phyloP scores from a whole-genome alignment of 2,797 vertebrate genomes.

The Phoebastria nigripes region DNA sequence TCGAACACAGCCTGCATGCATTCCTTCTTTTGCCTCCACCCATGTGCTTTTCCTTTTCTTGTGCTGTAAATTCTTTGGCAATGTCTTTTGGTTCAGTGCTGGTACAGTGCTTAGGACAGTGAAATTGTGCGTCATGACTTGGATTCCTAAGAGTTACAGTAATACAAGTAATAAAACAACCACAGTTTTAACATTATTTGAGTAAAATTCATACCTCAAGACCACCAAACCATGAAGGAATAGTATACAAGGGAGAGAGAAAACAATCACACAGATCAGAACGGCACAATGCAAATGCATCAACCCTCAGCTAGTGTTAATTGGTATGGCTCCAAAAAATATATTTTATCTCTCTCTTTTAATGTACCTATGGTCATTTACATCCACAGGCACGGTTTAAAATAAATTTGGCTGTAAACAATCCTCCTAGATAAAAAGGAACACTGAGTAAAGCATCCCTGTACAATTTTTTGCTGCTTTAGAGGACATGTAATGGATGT shows the following conservation, averaged over 20 bases:
- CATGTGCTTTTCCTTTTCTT: background rate
- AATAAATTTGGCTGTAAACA: background rate
- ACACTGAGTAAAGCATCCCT: background rate
- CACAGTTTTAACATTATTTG: background rate
- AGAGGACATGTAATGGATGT: background rate
- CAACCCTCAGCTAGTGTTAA: background rate
- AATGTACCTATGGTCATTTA: background rate
- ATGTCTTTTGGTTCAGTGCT: background rate
- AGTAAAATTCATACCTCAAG: background rate
- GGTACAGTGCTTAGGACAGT: background rate
- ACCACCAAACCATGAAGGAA: background rate
- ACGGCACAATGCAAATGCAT: background rate
- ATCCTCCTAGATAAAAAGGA: background rate
- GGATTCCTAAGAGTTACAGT: background rate
- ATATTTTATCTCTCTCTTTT: background rate
- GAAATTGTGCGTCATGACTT: background rate
- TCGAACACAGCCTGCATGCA: fast-evolving
- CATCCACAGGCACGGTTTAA: background rate
- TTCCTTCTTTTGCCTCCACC: background rate
- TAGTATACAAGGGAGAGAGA: background rate
- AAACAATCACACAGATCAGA: background rate
- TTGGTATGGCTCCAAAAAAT: background rate
- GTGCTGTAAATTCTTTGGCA: background rate
- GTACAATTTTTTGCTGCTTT: background rate
- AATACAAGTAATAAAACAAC: background rate